Evolutionary conservation across 2,797 vertebrate species (phyloP).

Genomic region (Takifugu rubripes): DNA sequence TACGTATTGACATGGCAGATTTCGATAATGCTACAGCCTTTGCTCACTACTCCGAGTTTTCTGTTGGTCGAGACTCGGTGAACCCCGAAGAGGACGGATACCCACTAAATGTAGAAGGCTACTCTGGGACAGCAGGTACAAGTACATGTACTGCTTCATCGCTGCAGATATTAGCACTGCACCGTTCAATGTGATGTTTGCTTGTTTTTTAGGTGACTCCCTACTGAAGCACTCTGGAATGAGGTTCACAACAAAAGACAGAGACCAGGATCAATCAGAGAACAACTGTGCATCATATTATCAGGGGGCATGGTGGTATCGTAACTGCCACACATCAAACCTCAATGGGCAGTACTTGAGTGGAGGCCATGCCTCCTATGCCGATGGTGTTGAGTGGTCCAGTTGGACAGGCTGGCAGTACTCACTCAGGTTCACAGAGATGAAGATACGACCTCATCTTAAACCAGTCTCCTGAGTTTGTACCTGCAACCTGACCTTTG

Average conservation of each 20-base stretch:
- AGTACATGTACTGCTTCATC: no score
- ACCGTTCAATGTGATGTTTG: background rate
- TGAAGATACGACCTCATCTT: slow-evolving; percentile 85
- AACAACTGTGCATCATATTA: slow-evolving; percentile 95
- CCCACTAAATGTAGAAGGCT: slow-evolving; percentile 81
- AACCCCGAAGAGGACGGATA: slow-evolving; percentile 92
- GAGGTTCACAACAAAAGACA: slow-evolving; percentile 93
- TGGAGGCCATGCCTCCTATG: slow-evolving; percentile 90
- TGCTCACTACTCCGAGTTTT: slow-evolving; percentile 84
- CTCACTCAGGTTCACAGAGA: slow-evolving; percentile 90
- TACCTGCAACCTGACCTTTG: background rate
- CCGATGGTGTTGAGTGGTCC: slow-evolving; percentile 93
- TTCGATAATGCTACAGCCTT: slow-evolving; percentile 90
- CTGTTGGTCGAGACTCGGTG: slow-evolving; percentile 87
- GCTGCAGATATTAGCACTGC: background rate
- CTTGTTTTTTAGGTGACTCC: slow-evolving; percentile 78
- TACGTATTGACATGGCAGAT: slow-evolving; percentile 89
- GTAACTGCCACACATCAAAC: slow-evolving; percentile 96
- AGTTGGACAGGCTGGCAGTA: slow-evolving; percentile 98
- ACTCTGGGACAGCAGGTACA: slow-evolving; percentile 89
- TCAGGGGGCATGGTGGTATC: slow-evolving; percentile 96
- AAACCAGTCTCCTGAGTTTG: background rate
- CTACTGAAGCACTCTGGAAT: slow-evolving; percentile 91
- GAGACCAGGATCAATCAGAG: slow-evolving; percentile 92
- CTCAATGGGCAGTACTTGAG: slow-evolving; percentile 92